Evolutionary conservation across 2,888 invertebrate genomes (phyloP), one percentile per base, ranked within the genome.

Genomic region (Clistopyga incitator): DNA sequence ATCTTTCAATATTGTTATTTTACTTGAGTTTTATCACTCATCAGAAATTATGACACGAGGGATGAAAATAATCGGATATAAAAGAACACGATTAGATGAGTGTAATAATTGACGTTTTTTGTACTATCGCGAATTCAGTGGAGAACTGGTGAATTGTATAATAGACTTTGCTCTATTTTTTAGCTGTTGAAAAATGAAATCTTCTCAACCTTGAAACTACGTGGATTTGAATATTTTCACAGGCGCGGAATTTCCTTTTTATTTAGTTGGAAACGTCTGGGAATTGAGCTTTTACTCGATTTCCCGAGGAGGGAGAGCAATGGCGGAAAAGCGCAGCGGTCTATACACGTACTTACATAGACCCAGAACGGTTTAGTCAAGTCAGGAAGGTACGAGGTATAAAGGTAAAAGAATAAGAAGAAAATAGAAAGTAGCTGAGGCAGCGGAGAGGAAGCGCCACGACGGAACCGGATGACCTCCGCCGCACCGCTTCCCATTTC

Each of bases 231-330:
- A 8, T 13, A 47, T 61, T 61, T 74, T 47, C 50, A 29, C 67
- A 15, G 56, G 56, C 13, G 13, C 38, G n/a, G 45, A 34, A 70
- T 56, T 29, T 67, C 56, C n/a, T 72, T 54, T 72, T 72, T 47
- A 79, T 72, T 72, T 64, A 67, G 56, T 67, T 47, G n/a, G 20
- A 29, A 42, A 56, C 34, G 67, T 67, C 59, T 74, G 56, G 56
- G 13, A 59, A 65, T 38, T 6, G 10, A 38, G 15, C 56, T 59
- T 59, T 59, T 59, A 74, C 47, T 86, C 87, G 84, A 88, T 88
- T 90, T 90, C 87, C 85, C 86, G 78, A 86, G 80, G 82, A 70
- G 47, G 59, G 65, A 76, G 52, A 61, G 50, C 42, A 25, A 13
- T 11, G 67, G 11, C 23, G 72, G n/a, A 34, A 56, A 54, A 25